Conservation (phyloP, 2,797 vertebrate genomes). For the Channallabes apus region DNA sequence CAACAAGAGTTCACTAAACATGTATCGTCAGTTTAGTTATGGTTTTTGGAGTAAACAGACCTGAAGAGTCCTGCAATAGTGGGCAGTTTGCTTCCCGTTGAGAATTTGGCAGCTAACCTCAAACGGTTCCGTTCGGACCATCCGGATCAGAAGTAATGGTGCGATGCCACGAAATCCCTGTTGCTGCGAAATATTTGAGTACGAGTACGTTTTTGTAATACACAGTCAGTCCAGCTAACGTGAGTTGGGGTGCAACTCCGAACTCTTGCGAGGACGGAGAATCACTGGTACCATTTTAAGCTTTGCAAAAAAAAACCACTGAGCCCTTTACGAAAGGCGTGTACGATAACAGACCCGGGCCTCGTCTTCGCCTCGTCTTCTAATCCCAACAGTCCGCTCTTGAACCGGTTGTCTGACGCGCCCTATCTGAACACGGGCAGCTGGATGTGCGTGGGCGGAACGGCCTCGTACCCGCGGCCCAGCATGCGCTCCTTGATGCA, state of each 20-base stretch:
- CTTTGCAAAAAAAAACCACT: slow-evolving; percentile 52
- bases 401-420: slow-evolving; percentile 2
- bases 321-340: slow-evolving; percentile 66
- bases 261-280: slow-evolving; percentile 59
- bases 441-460: slow-evolving; percentile 90
- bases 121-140: slow-evolving; percentile 32
- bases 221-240: slow-evolving; percentile 53
- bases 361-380: not conserved
- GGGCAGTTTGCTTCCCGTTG: slow-evolving; percentile 42
- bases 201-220: slow-evolving; percentile 31
- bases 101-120: slow-evolving; percentile 49
- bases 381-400: slow-evolving; percentile 39
- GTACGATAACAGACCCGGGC: slow-evolving; percentile 56
- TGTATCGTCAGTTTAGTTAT: slow-evolving; percentile 19
- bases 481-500: slow-evolving; percentile 99
- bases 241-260: slow-evolving; percentile 60
- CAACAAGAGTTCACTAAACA: slow-evolving; percentile 33
- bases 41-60: slow-evolving; percentile 43
- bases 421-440: slow-evolving; percentile 94
- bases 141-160: slow-evolving; percentile 36
- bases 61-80: slow-evolving; percentile 46
- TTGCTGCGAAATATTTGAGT: slow-evolving; percentile 54
- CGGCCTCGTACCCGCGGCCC: slow-evolving; percentile 91
- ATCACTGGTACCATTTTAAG: slow-evolving; percentile 65
- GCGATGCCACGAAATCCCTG: slow-evolving; percentile 48